Conservation (phyloP, 1,140 invertebrate species). For the Micrasema minimum region DNA sequence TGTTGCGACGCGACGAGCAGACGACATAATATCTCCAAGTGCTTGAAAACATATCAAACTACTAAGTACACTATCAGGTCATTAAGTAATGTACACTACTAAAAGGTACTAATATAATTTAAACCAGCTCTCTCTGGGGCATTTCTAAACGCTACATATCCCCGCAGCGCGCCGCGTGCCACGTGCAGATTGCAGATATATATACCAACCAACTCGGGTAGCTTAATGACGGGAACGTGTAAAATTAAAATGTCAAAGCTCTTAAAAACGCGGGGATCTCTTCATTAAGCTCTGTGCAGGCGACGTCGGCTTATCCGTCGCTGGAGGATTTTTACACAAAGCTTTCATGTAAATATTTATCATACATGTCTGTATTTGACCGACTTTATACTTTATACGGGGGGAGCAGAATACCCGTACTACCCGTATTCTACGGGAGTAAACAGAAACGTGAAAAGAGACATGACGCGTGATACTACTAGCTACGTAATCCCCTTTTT, state of each 20-base stretch:
- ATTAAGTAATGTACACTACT: not conserved
- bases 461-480: not conserved
- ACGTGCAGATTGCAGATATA: not conserved
- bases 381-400: conserved; percentile 10
- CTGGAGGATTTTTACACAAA: conserved; percentile 3
- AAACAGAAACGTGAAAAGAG: not conserved
- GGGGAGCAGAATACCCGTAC: too few species aligned
- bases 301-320: not conserved
- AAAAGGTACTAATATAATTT: not conserved
- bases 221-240: conserved; percentile 19
- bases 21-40: not conserved
- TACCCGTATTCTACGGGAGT: not conserved
- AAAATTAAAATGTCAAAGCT: conserved; percentile 35
- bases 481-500: not conserved
- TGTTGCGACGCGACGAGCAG: not conserved
- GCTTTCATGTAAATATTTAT: conserved; percentile 22
- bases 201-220: not conserved
- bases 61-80: not conserved
- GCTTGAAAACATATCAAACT: too few species aligned
- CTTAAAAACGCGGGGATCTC: conserved; percentile 22
- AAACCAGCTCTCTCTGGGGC: not conserved
- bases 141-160: not conserved
- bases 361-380: conserved; percentile 3
- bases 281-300: conserved; percentile 5
- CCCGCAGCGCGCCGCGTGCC: not conserved